Conservation (phyloP, 1,140 invertebrate species). For the Notospermus geniculatus region DNA sequence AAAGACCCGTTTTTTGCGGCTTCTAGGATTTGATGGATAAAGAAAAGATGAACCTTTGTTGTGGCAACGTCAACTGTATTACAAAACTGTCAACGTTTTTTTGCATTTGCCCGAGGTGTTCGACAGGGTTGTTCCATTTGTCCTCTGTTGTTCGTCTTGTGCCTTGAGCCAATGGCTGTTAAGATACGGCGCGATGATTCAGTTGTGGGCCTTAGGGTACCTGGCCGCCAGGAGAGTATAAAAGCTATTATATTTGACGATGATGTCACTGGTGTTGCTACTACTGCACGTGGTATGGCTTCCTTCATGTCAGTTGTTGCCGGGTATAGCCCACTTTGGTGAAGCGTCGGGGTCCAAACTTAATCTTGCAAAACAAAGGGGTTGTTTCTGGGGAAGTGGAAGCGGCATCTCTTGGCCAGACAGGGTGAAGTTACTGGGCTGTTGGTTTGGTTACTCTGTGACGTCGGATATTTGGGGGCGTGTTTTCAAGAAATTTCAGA, state of each 20-base stretch:
- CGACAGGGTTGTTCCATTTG: slow-evolving; percentile 12
- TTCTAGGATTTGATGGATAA: too few species aligned
- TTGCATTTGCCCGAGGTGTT: not conserved
- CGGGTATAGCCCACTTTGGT: too few species aligned
- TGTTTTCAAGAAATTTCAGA: slow-evolving; percentile 20
- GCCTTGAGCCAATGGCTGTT: not conserved
- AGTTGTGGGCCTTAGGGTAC: not conserved
- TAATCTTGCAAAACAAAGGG: slow-evolving; percentile 28
- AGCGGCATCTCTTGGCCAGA: slow-evolving; percentile 27
- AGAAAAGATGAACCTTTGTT: too few species aligned
- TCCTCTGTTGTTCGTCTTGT: slow-evolving; percentile 6
- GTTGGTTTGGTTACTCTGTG: slow-evolving; percentile 22
- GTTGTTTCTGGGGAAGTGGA: slow-evolving; percentile 28
- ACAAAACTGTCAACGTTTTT: too few species aligned
- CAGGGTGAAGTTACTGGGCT: slow-evolving; percentile 24
- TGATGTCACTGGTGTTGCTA: too few species aligned
- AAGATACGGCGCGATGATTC: not conserved
- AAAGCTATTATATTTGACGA: not conserved
- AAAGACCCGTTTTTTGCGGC: too few species aligned
- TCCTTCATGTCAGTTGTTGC: too few species aligned
- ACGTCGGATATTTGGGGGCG: slow-evolving; percentile 23
- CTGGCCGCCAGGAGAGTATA: too few species aligned
- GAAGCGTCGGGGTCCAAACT: too few species aligned
- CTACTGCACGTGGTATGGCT: too few species aligned
- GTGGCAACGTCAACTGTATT: too few species aligned